These are phyloP conservation scores for Ceratosolen fusciceps DNA, from an alignment of 1,140 invertebrate genomes.

Conservation along the genomic window DNA sequence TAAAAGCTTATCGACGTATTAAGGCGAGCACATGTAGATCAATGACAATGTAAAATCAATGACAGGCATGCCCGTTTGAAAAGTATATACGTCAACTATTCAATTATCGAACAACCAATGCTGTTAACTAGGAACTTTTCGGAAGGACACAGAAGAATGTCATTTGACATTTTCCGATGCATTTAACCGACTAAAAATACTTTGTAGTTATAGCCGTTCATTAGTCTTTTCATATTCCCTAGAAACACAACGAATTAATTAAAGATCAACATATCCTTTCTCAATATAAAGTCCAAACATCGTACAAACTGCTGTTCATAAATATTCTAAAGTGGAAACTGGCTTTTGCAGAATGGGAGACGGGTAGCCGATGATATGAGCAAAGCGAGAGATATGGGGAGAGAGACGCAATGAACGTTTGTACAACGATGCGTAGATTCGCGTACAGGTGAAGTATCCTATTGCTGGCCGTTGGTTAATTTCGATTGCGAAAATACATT, in stretches of 20 bases:
- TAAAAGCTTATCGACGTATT: too few species aligned
- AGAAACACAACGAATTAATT: not conserved
- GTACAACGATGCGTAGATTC: not conserved
- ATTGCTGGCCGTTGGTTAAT: conserved; percentile 22
- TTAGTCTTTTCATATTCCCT: conserved; percentile 15
- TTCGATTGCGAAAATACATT: conserved; percentile 39
- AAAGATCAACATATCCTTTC: not conserved
- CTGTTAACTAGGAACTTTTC: not conserved
- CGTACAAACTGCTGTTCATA: not conserved
- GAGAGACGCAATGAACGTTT: not conserved
- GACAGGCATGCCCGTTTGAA: not conserved
- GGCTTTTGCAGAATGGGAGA: not conserved
- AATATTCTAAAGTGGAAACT: conserved; percentile 13
- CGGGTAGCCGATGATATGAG: not conserved
- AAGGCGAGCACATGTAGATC: too few species aligned
- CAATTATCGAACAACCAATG: conserved; percentile 19
- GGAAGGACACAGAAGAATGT: conserved; percentile 8
- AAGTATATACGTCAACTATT: not conserved
- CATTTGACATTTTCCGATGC: conserved; percentile 37
- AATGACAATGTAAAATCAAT: not conserved
- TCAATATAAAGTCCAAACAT: not conserved
- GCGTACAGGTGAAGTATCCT: conserved; percentile 1
- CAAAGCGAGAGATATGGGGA: not conserved
- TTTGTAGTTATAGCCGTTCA: conserved; percentile 42
- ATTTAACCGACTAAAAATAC: conserved; percentile 39